Evolutionary conservation across 1,140 invertebrate species (phyloP).

Genomic region (Sminthurides bifidus): DNA sequence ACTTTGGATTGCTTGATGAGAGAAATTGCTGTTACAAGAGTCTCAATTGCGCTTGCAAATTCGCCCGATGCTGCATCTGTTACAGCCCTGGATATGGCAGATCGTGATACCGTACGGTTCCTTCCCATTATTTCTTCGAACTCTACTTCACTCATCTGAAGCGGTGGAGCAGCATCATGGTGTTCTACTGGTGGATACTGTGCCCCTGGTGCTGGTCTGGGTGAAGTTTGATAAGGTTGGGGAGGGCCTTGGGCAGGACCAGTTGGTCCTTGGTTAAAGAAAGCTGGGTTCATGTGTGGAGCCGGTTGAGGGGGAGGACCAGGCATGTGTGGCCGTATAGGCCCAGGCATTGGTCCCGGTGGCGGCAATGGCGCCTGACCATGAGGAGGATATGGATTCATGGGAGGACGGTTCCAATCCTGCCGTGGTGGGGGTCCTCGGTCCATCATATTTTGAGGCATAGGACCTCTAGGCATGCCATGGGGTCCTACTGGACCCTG

Average conservation of each 20-base stretch:
- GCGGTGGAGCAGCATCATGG: conserved; percentile 44
- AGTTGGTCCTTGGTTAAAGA: conserved; percentile 61
- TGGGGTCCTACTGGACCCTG: conserved; percentile 18
- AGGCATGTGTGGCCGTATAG: conserved; percentile 54
- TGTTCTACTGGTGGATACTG: conserved; percentile 33
- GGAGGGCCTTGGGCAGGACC: conserved; percentile 49
- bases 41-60: conserved; percentile 95
- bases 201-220: conserved; percentile 37
- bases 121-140: conserved; percentile 97
- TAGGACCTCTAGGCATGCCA: conserved; percentile 32
- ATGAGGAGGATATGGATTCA: conserved; percentile 38
- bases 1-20: conserved; percentile 98
- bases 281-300: conserved; percentile 91
- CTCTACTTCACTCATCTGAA: conserved; percentile 76
- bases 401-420: conserved; percentile 63
- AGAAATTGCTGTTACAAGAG: conserved; percentile 94
- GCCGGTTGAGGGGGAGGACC: conserved; percentile 55
- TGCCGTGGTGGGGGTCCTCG: conserved; percentile 51
- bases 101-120: conserved; percentile 92
- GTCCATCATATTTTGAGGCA: conserved; percentile 32
- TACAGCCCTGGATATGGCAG: conserved; percentile 90
- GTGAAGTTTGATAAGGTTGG: conserved; percentile 34
- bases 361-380: conserved; percentile 45
- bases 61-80: conserved; percentile 90
- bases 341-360: conserved; percentile 40